Percentiles rank a stretch among this genome's conserved stretches.
Evolutionary conservation across 2,113 vertebrate genomes (phyloP).

Genomic region (Peromyscus maniculatus): DNA sequence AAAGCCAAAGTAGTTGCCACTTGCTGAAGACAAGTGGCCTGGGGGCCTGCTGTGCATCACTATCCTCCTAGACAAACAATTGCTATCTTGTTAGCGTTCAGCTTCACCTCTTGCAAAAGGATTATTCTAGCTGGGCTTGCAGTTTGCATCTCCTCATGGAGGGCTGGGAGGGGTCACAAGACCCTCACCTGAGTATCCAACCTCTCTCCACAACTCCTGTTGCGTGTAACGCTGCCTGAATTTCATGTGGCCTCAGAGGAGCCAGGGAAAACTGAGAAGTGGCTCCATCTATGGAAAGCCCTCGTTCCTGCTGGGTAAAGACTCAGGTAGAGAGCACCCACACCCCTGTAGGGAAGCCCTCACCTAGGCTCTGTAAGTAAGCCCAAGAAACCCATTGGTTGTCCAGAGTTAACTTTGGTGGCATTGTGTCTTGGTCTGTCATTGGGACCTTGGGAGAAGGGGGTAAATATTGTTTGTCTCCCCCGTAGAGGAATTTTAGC

Average conservation of each 20-base stretch:
- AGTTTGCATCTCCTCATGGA: neutral
- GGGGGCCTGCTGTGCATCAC: neutral
- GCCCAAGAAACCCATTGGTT: neutral
- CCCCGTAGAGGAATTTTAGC: neutral
- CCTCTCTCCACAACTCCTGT: neutral
- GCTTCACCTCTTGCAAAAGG: neutral
- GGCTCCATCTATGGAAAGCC: neutral
- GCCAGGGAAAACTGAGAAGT: neutral
- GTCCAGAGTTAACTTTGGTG: neutral
- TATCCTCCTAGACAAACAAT: too few species aligned
- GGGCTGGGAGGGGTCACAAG: neutral
- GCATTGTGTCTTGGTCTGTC: neutral
- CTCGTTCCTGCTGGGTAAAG: neutral
- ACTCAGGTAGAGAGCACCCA: neutral
- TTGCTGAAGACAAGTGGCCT: neutral
- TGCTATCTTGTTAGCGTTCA: neutral
- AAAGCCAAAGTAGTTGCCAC: neutral
- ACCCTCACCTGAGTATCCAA: neutral
- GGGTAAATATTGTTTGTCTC: neutral
- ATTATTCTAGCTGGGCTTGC: neutral
- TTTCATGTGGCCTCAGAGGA: neutral
- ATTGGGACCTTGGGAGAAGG: neutral
- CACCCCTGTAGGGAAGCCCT: neutral
- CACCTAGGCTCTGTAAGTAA: neutral
- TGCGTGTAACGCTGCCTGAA: neutral